Conservation (phyloP, 2,797 vertebrate species). For the Adrianichthys oophorus region DNA sequence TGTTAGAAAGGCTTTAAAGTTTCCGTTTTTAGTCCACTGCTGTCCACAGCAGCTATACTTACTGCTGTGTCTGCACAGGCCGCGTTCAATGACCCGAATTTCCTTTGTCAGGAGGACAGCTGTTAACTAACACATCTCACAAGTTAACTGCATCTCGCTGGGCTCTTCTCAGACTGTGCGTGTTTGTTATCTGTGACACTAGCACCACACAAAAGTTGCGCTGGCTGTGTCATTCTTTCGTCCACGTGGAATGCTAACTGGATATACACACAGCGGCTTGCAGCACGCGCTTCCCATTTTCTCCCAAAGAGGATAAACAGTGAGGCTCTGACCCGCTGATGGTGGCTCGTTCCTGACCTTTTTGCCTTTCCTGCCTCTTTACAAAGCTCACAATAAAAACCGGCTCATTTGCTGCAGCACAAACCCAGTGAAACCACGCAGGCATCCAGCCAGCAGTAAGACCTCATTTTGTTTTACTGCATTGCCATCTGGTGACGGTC, state of each 20-base stretch:
- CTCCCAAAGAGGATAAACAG: slow-evolving; percentile 2
- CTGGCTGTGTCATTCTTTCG: slow-evolving; percentile 10
- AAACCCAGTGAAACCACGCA: neutral
- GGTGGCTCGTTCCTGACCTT: slow-evolving; percentile 14
- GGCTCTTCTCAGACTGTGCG: slow-evolving; percentile 5
- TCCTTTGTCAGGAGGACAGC: slow-evolving; percentile 9
- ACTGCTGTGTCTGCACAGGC: neutral
- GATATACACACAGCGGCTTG: slow-evolving; percentile 34
- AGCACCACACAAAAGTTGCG: neutral
- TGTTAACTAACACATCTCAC: slow-evolving; percentile 17
- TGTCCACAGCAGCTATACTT: neutral
- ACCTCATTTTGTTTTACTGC: neutral
- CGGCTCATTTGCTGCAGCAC: neutral
- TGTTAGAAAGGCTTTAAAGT: neutral
- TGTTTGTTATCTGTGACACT: neutral
- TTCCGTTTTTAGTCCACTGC: neutral
- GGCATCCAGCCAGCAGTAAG: slow-evolving; percentile 4
- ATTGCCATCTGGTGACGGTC: slow-evolving; percentile 16
- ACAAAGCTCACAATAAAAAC: neutral
- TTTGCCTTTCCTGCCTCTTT: neutral
- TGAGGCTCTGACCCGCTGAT: slow-evolving; percentile 9
- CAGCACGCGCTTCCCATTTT: slow-evolving; percentile 58
- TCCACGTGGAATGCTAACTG: slow-evolving; percentile 42
- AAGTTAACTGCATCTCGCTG: slow-evolving; percentile 2
- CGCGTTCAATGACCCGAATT: slow-evolving; percentile 20